These are phyloP conservation scores for Ptiloglossa arizonensis DNA, from an alignment of 1,140 invertebrate species.

Conservation along the genomic window DNA sequence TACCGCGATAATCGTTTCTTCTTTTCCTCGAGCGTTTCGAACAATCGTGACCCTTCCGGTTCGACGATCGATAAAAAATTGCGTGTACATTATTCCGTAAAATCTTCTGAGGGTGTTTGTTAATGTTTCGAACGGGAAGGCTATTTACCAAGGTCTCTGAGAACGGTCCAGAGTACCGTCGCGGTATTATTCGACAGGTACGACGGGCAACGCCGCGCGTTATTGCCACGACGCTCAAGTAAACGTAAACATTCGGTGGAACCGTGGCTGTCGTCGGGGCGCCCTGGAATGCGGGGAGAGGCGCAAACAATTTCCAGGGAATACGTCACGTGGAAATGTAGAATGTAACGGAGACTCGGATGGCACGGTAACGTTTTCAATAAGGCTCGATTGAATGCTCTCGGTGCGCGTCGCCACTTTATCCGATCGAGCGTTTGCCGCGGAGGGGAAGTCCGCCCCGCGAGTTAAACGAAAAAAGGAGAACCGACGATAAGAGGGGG, in stretches of 20 bases:
- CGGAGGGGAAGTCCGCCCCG: constrained; percentile 2
- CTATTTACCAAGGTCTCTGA: background rate
- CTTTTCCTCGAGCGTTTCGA: too few species aligned
- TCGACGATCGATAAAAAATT: too few species aligned
- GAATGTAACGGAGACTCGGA: constrained; percentile 13
- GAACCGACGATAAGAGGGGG: constrained; percentile 12
- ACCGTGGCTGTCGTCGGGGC: background rate
- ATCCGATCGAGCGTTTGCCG: constrained; percentile 28
- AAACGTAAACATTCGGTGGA: constrained; percentile 9
- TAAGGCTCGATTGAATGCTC: constrained; percentile 27
- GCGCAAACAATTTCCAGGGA: background rate
- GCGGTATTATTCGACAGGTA: background rate
- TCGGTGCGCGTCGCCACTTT: constrained; percentile 8
- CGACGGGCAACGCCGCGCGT: background rate
- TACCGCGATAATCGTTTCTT: too few species aligned
- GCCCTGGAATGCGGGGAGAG: too few species aligned
- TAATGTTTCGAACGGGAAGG: too few species aligned
- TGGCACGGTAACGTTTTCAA: constrained; percentile 28
- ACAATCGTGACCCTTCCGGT: too few species aligned
- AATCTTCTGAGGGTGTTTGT: background rate
- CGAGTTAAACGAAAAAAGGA: background rate
- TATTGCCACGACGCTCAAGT: background rate
- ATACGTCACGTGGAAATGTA: background rate
- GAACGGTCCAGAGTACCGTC: background rate
- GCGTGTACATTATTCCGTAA: too few species aligned